Evolutionary conservation across 1,140 invertebrate species (phyloP).

Genomic region (Microplitis demolitor): DNA sequence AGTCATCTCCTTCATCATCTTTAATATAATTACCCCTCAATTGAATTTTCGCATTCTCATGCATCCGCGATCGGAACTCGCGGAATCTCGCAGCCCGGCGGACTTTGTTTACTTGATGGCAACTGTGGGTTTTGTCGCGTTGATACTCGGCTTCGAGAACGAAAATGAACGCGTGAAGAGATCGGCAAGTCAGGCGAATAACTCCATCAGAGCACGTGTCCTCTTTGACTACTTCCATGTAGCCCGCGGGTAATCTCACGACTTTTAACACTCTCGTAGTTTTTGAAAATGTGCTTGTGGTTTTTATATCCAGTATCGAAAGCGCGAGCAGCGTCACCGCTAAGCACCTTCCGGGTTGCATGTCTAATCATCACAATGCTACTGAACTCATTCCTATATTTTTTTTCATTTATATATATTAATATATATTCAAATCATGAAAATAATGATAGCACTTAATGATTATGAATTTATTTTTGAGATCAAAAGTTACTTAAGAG

Average conservation of each 20-base stretch:
- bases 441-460: background rate
- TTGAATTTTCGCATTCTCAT: conserved; percentile 1
- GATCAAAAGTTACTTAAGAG: background rate
- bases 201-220: conserved; percentile 48
- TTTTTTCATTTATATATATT: background rate
- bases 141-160: conserved; percentile 51
- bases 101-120: conserved; percentile 29
- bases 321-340: conserved; percentile 34
- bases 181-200: conserved; percentile 50
- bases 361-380: conserved; percentile 47
- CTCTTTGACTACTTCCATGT: conserved; percentile 55
- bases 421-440: background rate
- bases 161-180: conserved; percentile 52
- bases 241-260: conserved; percentile 40
- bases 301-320: conserved; percentile 23
- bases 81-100: background rate
- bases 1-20: conserved; percentile 34
- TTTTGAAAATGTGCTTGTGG: conserved; percentile 24
- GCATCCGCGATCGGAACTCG: background rate
- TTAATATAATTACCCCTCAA: conserved; percentile 49
- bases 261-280: conserved; percentile 42
- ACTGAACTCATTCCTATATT: background rate
- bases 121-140: conserved; percentile 42
- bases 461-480: background rate
- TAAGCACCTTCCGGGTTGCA: conserved; percentile 45